phyloP scores from a whole-genome alignment of 1,140 invertebrate genomes.

The Heterodera schachtii region DNA sequence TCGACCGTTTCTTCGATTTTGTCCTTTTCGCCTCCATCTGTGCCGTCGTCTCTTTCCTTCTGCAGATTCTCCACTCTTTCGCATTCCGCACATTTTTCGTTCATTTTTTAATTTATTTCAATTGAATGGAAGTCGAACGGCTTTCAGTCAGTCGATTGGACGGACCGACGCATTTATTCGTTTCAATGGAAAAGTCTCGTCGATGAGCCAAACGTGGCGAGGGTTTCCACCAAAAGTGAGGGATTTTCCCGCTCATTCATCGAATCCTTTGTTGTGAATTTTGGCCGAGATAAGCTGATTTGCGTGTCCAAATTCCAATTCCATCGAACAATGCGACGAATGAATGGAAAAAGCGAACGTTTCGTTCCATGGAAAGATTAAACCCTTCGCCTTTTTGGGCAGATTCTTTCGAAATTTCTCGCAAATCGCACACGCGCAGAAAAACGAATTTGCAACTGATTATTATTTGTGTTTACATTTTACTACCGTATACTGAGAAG shows the following conservation, averaged over 20 bases:
- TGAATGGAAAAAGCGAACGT: not conserved
- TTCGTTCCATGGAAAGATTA: not conserved
- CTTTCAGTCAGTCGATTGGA: not conserved
- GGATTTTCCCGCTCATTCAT: not conserved
- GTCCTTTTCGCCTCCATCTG: not conserved
- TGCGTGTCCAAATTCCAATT: not conserved
- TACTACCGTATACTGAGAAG: too few relatives aligned
- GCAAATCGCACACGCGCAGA: too few relatives aligned
- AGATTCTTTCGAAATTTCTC: not conserved
- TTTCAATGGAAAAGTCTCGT: not conserved
- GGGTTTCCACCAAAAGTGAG: not conserved
- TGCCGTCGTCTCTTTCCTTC: not conserved
- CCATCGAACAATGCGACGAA: not conserved
- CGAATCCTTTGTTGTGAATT: not conserved
- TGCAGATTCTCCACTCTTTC: not conserved
- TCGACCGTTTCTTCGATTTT: not conserved
- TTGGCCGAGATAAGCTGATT: slow-evolving; percentile 5
- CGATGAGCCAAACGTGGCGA: not conserved
- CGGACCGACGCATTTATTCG: not conserved
- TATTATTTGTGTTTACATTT: too few relatives aligned
- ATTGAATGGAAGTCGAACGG: not conserved
- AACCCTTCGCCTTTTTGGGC: not conserved
- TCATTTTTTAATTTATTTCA: not conserved
- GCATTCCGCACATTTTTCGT: not conserved
- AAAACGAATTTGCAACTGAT: too few relatives aligned